Base-by-base conservation (phyloP, 2,888 invertebrate genomes). In the Caenorhabditis doughertyi region DNA sequence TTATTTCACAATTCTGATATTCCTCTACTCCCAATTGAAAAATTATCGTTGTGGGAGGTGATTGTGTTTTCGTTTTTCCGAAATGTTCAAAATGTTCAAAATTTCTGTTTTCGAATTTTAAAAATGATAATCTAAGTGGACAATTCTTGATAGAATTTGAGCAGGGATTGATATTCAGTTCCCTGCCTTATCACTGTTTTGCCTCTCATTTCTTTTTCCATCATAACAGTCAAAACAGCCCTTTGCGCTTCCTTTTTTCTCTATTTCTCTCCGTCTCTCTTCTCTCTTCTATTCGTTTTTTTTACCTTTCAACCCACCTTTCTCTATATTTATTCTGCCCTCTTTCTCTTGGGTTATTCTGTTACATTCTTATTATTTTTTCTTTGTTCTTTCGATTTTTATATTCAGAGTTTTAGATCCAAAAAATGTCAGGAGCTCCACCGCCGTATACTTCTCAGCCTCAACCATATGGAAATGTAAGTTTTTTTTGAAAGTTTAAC, bases 371-470 rank as follows among this genome's bases (percentile, higher is more conserved):
- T 35, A 27, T 53, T 32, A 35, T 49, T 53, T 49, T 16, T 42
- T 70, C 32, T 58, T 44, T 44, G 44, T 62, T 55, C 32, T 42
- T 39, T 44, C 32, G 29, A 53, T 49, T 53, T 55, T 53, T 13
- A 23, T 29, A 18, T 47, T 47, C 18, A 35, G 35, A 35, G 35
- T 29, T 44, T 18, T 18, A 55, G 25, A 9, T 9, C 32, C 11
- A 60, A 51, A 27, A 49, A 13, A 79, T 82, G 77, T 82, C 79
- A 1, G 47, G 64, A 72, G 81, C 81, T 8, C 83, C 83, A 39
- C 83, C 83, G 53, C 79, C 83, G 11, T 83, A 83, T 53, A 83
- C 83, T 18, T 13, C 68, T 55, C 83, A 83, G 47, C 83, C 83
- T 16, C 73, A 73, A 42, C 81, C 71, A n/a, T 73, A 82, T 65